Evolutionary conservation across 2,797 vertebrate genomes (phyloP), one percentile per base, ranked within the genome.

Genomic region (Geotrypetes seraphini): DNA sequence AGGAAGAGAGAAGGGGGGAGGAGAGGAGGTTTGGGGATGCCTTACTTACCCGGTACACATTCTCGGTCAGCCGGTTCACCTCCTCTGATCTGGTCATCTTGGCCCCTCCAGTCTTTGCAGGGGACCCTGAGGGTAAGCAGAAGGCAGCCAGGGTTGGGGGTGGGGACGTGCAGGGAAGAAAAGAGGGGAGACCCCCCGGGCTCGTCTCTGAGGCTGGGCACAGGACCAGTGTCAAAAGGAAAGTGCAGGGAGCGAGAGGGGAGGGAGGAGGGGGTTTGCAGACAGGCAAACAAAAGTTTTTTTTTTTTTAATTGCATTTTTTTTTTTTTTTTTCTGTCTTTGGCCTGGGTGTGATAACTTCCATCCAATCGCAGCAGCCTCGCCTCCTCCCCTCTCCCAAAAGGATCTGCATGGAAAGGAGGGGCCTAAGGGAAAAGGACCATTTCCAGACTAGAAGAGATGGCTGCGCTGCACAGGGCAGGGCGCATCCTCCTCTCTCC

Each of bases 31-130:
- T n/a, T n/a, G n/a, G n/a, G n/a, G n/a, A n/a, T n/a, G n/a, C n/a
- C 3, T 8, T 24, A 44, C 53, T 12, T 48, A 88, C 86, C 82
- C 86, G 84, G 47, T 90, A 90, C 39, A 90, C 84, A 34, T 86
- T 90, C 63, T 90, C 87, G 4, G 87, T 90, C 81, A 90, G 87
- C 63, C 88, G 85, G 72, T 89, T 87, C 42, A 90, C 79, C 57
- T 90, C 87, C 19, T 89, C 87, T 2, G 87, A 87, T 50, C 85
- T 79, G 54, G 87, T 90, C 87, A 90, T 90, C 39, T 40, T 75
- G 38, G 24, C 36, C 24, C 33, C 16, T 31, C 12, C 16, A 15
- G 22, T 47, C 28, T 28, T 24, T 47, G 22, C 29, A 25, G 43
- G 37, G 47, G 43, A 34, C 28, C 28, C 27, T 41, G 24, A 36